These are phyloP conservation scores for Zoanthus sansibaricus DNA, from an alignment of 92 coral and sea anemone species.

Conservation along the genomic window DNA sequence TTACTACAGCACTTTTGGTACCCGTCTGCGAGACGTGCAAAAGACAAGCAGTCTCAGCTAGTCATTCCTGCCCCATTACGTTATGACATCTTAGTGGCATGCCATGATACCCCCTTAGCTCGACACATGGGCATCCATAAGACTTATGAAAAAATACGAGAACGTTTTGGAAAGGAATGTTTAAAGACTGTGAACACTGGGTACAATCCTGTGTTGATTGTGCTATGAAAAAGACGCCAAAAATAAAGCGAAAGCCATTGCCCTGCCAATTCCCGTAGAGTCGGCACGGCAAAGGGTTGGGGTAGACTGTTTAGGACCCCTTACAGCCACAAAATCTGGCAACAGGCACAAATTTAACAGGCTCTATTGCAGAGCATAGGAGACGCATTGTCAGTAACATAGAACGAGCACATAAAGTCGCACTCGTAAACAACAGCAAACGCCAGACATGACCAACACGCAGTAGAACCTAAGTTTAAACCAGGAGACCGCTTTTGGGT, in stretches of 20 bases:
- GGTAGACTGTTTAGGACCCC: conserved; percentile 42
- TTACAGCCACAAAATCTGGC: neutral
- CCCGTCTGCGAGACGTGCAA: neutral
- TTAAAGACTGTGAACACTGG: conserved; percentile 66
- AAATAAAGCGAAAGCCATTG: conserved; percentile 15
- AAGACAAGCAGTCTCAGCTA: conserved; percentile 9
- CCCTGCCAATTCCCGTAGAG: conserved; percentile 51
- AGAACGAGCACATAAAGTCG: conserved; percentile 35
- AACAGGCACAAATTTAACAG: conserved; percentile 45
- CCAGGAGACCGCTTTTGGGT: conserved; percentile 70
- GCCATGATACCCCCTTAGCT: conserved; percentile 34
- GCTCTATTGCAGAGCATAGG: neutral
- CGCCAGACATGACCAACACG: conserved; percentile 51
- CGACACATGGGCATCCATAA: conserved; percentile 49
- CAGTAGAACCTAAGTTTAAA: conserved; percentile 36
- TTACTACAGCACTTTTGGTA: neutral
- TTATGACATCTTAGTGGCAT: conserved; percentile 34
- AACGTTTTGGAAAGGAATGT: conserved; percentile 67
- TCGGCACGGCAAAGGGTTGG: conserved; percentile 54
- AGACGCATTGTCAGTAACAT: too few relatives aligned
- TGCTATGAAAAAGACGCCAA: conserved; percentile 61
- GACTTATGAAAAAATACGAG: conserved; percentile 60
- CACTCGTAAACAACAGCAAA: conserved; percentile 58
- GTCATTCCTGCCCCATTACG: conserved; percentile 27
- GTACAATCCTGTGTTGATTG: conserved; percentile 56